Evolutionary conservation across 64 coral and sea anemone species (phyloP).

Genomic region (Pocillopora verrucosa): DNA sequence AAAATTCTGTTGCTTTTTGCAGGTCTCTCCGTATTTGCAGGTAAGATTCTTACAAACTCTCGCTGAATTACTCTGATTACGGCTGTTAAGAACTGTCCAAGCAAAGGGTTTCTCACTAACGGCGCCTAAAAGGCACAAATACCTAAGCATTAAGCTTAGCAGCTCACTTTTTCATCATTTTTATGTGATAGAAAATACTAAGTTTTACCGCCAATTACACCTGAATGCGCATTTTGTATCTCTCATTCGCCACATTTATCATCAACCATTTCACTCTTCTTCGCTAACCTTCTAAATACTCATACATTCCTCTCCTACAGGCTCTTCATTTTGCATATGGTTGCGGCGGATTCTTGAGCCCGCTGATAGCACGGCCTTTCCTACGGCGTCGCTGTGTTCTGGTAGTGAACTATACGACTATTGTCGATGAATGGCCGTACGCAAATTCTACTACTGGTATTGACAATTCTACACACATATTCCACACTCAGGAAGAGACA

Average conservation of each 20-base stretch:
- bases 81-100: no score
- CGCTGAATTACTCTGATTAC: neutral
- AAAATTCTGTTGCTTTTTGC: neutral
- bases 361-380: slow-evolving; percentile 78
- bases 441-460: slow-evolving; percentile 62
- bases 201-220: no score
- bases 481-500: slow-evolving; percentile 72
- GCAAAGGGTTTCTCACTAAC: neutral
- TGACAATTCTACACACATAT: slow-evolving; percentile 80
- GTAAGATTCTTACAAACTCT: slow-evolving; percentile 38
- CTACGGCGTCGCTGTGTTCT: slow-evolving; percentile 74
- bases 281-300: neutral
- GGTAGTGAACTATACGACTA: slow-evolving; percentile 85
- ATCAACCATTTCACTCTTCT: neutral
- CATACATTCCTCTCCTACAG: neutral
- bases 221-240: no score
- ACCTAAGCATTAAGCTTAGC: no score
- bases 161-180: no score
- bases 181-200: no score
- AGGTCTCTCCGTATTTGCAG: slow-evolving; percentile 89
- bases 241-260: no score
- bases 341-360: slow-evolving; percentile 77
- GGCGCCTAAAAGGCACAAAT: neutral
- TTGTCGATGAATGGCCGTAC: slow-evolving; percentile 90
- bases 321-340: slow-evolving; percentile 87